Evolutionary conservation across 2,797 vertebrate species (phyloP), one percentile per base, ranked within the genome.

Genomic region (Takifugu rubripes): DNA sequence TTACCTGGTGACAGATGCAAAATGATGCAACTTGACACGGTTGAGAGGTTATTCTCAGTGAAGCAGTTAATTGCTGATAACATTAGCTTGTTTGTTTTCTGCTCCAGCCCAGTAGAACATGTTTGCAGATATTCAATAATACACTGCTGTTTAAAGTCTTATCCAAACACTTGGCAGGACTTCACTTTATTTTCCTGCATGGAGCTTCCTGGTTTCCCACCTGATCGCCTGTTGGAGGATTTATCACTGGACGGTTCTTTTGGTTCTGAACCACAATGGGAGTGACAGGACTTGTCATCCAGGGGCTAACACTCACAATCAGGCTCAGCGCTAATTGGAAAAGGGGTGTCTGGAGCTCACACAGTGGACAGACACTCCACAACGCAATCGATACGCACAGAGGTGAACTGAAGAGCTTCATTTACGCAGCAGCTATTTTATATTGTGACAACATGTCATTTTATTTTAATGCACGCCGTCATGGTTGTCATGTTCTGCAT

Each of bases 101-200:
- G 25, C 24, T 54, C 10, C 10, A 40, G 29, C n/a, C 27, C 6
- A 25, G 15, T 27, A 6, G 12, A 5, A 25, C 48, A 27, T 31
- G 21, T 59, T 45, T 45, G 42, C 14, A 15, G 42, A n/a, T 33
- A 40, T 40, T 4, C 27, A 4, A 29, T 29, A 7, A 5, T 7
- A 26, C 79, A 78, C 87, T 90, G 77, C 86, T 62, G 84, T 86
- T 86, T 87, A 88, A 90, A 88, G 73, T 80, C 59, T 66, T 74
- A 57, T 54, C 70, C 68, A 81, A 73, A 75, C 54, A 58, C 75
- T 70, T 5, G 56, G 77, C 72, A 79, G 69, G 59, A 72, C 68
- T 77, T 81, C 65, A 74, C 69, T 72, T 70, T 52, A 64, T 48
- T 17, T 10, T 56, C 42, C 49, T 16, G 2, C 25, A 47, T 54